phyloP scores from a whole-genome alignment of 2,797 vertebrate genomes.

The Epinephelus malabaricus region DNA sequence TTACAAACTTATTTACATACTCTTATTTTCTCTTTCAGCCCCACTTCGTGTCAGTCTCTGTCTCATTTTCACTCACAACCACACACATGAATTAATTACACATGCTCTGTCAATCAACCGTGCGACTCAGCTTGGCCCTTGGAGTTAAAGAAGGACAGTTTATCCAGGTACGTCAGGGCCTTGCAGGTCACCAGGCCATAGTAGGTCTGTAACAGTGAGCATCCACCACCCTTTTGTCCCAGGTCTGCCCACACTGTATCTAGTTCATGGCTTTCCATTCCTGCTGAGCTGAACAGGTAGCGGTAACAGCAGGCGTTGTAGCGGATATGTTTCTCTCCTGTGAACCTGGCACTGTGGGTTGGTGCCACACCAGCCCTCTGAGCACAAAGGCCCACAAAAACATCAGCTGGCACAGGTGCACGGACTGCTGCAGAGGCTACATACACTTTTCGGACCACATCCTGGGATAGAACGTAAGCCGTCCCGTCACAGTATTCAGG shows the following conservation, averaged over 20 bases:
- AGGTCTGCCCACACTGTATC: conserved; percentile 88
- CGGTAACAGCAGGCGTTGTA: conserved; percentile 95
- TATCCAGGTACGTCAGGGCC: conserved; percentile 90
- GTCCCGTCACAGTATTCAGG: conserved; percentile 91
- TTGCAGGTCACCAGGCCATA: conserved; percentile 92
- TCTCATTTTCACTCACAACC: not conserved
- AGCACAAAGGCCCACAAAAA: conserved; percentile 91
- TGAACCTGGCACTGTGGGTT: conserved; percentile 92
- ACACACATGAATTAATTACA: not conserved
- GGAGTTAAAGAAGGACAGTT: conserved; percentile 82
- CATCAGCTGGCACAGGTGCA: conserved; percentile 79
- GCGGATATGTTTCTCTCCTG: conserved; percentile 88
- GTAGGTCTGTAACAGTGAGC: conserved; percentile 91
- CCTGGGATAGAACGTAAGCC: conserved; percentile 90
- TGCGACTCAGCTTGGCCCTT: conserved; percentile 6
- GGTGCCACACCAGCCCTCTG: conserved; percentile 87
- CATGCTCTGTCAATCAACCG: not conserved
- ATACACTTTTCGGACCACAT: conserved; percentile 91
- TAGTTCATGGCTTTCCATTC: conserved; percentile 79
- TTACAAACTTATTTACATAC: not conserved
- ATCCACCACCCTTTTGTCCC: conserved; percentile 69
- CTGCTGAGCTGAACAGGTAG: conserved; percentile 92
- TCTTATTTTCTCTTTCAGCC: not conserved
- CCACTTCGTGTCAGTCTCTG: not conserved
- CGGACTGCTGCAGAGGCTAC: conserved; percentile 83